Base-by-base conservation (phyloP, 2,888 invertebrate species). In the Drosophila imparisetae region DNA sequence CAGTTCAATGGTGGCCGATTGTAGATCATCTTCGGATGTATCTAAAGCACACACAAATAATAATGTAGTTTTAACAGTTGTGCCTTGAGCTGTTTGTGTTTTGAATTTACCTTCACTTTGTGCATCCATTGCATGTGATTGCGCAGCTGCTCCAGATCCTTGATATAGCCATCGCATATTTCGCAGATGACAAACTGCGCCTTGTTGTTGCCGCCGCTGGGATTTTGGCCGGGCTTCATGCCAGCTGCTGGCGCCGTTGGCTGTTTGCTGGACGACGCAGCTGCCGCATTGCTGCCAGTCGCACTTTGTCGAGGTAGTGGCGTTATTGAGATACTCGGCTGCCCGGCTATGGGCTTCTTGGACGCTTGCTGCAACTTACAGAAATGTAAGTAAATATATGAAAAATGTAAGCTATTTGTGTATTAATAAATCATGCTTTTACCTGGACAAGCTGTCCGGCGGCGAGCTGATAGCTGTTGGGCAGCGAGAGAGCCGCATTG, bases 41-140 rank as follows among this genome's bases (percentile, higher is more conserved):
- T 98, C 93, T 93, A 58, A 27, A 29, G 24, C 8, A 30, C 34
- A n/a, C n/a, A 2, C 1, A 53, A 21, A 15, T 4, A 5, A 8
- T n/a, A n/a, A 36, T 8, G 4, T 13, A 1, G 42, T 5, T 4
- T 50, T n/a, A 59, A 21, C 2, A 45, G 7, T 6, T 36, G 2
- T 5, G n/a, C 15, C 49, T 2, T 1, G 3, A 2, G 34, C 2
- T 18, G n/a, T 21, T 36, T 30, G 21, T 32, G 6, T 55, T 27
- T 18, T 11, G 13, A 30, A 49, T 36, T 57, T 76, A 93, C 93
- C 93, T 98, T 98, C 82, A 98, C 97, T 95, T 98, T 98, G 93
- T 98, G 98, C 92, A 98, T 98, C 97, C 98, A 98, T 92, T 98
- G 98, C 97, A 98, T 98, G 92, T 98, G 98, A 93, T 98, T 98